These are phyloP conservation scores for Napeogenes sylphis DNA, from an alignment of 2,888 invertebrate genomes.

Conservation along the genomic window DNA sequence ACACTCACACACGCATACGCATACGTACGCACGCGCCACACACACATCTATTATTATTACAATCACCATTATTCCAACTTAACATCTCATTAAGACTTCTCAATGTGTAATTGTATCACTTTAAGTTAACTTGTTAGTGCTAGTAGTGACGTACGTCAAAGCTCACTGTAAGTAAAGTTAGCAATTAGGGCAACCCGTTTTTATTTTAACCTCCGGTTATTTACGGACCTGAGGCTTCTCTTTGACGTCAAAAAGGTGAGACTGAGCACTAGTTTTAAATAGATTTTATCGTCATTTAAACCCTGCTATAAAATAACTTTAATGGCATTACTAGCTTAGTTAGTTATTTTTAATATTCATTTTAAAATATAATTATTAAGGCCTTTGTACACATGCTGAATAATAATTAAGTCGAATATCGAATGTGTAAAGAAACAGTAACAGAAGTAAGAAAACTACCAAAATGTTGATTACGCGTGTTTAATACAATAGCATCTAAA, in stretches of 20 bases:
- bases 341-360: neutral
- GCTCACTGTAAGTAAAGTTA: conserved; percentile 23
- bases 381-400: too few relatives aligned
- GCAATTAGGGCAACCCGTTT: conserved; percentile 35
- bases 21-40: too few relatives aligned
- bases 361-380: conserved; percentile 9
- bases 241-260: conserved; percentile 37
- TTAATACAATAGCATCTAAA: too few relatives aligned
- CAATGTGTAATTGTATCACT: neutral
- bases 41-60: too few relatives aligned
- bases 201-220: conserved; percentile 35
- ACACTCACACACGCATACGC: too few relatives aligned
- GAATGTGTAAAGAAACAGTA: too few relatives aligned
- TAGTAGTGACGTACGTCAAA: conserved; percentile 18
- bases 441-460: too few relatives aligned
- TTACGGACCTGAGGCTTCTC: conserved; percentile 29
- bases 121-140: neutral
- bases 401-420: too few relatives aligned
- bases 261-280: conserved; percentile 27
- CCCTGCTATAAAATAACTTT: conserved; percentile 17
- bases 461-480: too few relatives aligned
- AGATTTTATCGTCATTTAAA: conserved; percentile 26
- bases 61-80: too few relatives aligned
- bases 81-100: too few relatives aligned
- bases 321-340: conserved; percentile 15